Evolutionary conservation across 2,888 invertebrate genomes (phyloP).

Genomic region (Ecliptopera silaceata): DNA sequence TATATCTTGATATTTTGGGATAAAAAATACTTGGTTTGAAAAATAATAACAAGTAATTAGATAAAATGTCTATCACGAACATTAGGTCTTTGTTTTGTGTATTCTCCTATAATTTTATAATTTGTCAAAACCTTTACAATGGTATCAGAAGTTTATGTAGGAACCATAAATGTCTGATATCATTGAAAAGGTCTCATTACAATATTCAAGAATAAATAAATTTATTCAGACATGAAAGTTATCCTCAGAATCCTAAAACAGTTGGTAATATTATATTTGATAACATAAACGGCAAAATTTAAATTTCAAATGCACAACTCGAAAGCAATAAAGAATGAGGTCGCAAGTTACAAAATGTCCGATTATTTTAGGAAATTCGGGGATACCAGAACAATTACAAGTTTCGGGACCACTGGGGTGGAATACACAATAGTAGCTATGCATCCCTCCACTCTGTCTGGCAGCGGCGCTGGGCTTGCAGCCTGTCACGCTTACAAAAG

Average conservation of each 20-base stretch:
- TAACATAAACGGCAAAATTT: constrained; percentile 18
- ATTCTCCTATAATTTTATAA: too few relatives aligned
- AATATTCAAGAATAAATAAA: neutral
- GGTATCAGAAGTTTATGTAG: too few relatives aligned
- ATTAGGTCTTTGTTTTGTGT: too few relatives aligned
- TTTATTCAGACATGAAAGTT: neutral
- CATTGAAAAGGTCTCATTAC: neutral
- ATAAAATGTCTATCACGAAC: too few relatives aligned
- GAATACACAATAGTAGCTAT: neutral
- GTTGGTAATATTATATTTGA: constrained; percentile 3
- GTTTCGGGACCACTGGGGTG: constrained; percentile 10
- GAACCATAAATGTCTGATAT: too few relatives aligned
- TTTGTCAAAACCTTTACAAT: too few relatives aligned
- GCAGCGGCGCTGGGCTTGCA: too few relatives aligned
- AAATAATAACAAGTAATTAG: too few relatives aligned
- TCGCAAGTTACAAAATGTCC: constrained; percentile 22
- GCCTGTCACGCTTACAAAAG: too few relatives aligned
- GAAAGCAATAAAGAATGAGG: constrained; percentile 24
- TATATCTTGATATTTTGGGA: too few relatives aligned
- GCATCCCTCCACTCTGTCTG: too few relatives aligned
- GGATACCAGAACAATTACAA: constrained; percentile 21
- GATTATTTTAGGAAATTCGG: constrained; percentile 22
- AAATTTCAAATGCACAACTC: constrained; percentile 33
- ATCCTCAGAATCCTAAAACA: constrained; percentile 1
- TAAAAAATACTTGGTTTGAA: too few relatives aligned